Conservation (phyloP, 2,113 vertebrate species). For the Elgaria multicarinata region DNA sequence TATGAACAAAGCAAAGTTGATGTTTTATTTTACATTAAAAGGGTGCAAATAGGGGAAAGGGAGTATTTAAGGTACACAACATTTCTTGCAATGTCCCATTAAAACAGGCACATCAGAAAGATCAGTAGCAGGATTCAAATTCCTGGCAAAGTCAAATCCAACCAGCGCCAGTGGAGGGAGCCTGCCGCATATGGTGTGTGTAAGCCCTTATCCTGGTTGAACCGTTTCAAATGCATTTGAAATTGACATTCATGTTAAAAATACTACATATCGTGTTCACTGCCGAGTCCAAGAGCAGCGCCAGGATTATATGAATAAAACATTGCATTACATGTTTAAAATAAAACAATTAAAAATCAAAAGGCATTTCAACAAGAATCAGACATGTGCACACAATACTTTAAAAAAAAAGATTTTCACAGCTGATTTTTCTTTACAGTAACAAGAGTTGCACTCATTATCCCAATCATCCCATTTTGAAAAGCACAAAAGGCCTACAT, state of each 20-base stretch:
- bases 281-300: constrained; percentile 77
- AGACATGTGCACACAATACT: constrained; percentile 62
- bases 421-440: constrained; percentile 63
- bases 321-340: constrained; percentile 78
- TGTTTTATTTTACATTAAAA: constrained; percentile 93
- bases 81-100: constrained; percentile 79
- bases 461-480: constrained; percentile 48
- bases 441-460: constrained; percentile 55
- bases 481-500: constrained; percentile 57
- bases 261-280: constrained; percentile 83
- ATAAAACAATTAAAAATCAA: constrained; percentile 48
- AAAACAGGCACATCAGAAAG: constrained; percentile 75
- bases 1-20: constrained; percentile 72
- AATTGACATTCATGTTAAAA: constrained; percentile 90
- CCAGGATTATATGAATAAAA: constrained; percentile 75
- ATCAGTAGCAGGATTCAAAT: constrained; percentile 75
- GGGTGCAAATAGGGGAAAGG: constrained; percentile 86
- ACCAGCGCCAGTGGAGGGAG: constrained; percentile 65
- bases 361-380: constrained; percentile 70
- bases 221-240: constrained; percentile 83
- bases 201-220: constrained; percentile 83
- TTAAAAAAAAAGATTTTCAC: constrained; percentile 66
- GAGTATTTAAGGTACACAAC: constrained; percentile 80
- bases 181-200: constrained; percentile 56
- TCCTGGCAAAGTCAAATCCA: constrained; percentile 77